Base-by-base conservation (phyloP, 64 coral and sea anemone genomes). In the Pocillopora verrucosa region DNA sequence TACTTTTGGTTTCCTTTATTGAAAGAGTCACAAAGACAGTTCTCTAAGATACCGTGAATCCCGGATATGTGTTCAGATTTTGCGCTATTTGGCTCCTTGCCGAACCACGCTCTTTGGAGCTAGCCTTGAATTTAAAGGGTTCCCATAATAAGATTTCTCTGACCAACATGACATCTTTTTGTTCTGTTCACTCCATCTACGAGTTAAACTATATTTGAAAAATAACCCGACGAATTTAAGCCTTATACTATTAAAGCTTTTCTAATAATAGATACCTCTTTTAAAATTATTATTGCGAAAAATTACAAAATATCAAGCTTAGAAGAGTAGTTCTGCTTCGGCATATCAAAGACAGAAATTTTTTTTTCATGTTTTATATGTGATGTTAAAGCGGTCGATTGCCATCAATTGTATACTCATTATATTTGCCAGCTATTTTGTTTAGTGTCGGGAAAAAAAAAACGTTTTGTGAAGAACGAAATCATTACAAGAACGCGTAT, bases 181-280 rank as follows among this genome's bases (percentile, higher is more conserved):
- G 51, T 60, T 91, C 78, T 83, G 89, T 59, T 69, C 89, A 91
- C 79, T 91, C 89, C 80, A 84, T 91, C 65, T 74, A 51, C 41
- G 10, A 90, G 5, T 0, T 90, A 68, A 87, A 87, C 41, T 51
- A 51, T 51, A 1, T 51, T 51, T 4, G 67, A 87, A 75, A 75
- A 87, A 87, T 87, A 87, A 87, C 34, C 73, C 16, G 0, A 87
- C 60, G 64, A 0, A 73, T 73, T 87, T 74, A 15, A 74, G 58
- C 64, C 65, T 73, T 87, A 73, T 60, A 87, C 68, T 73, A 56
- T 37, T 51, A 51, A 51, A 51, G 41, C 41, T 7, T 51, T 51
- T 51, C 41, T 51, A 7, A 7, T 70, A 86, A 86, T 45, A 86
- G 15, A 25, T 16, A 69, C 16, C 65, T n/a, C 2, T 45, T 69